phyloP scores from a whole-genome alignment of 2,113 vertebrate genomes.

The Ploceus nigricollis region DNA sequence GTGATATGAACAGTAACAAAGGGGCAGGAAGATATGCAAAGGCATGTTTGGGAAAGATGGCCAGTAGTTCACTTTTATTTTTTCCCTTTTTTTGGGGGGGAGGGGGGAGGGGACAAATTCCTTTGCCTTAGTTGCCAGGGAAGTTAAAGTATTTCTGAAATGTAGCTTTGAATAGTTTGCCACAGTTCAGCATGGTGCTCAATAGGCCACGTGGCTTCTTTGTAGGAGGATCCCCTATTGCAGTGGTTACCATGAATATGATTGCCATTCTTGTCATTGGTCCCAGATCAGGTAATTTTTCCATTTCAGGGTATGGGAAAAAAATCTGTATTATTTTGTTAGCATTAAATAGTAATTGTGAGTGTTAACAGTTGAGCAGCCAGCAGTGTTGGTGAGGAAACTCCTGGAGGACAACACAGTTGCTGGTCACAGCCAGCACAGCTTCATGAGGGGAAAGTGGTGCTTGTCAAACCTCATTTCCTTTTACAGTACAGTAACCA shows the following conservation, averaged over 20 bases:
- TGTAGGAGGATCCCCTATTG: rapidly evolving
- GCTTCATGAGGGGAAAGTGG: neutral
- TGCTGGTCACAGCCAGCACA: rapidly evolving
- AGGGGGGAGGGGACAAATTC: neutral
- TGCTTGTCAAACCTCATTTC: neutral
- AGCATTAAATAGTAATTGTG: neutral
- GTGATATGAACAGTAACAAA: neutral
- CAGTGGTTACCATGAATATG: neutral
- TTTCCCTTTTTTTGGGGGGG: neutral
- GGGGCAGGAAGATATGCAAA: neutral
- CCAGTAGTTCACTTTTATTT: neutral
- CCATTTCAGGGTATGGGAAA: neutral
- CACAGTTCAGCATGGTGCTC: neutral
- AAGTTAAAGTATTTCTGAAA: neutral
- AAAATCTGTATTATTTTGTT: neutral
- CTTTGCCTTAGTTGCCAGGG: neutral
- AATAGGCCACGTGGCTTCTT: neutral
- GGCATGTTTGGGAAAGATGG: neutral
- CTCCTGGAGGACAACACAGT: neutral
- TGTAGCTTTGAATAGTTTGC: neutral
- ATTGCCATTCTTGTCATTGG: neutral
- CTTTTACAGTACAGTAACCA: neutral
- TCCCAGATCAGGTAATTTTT: neutral
- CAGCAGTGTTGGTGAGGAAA: neutral
- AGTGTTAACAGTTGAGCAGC: neutral